Evolutionary conservation across 2,113 vertebrate genomes (phyloP).

Genomic region (Plestiodon gilberti): DNA sequence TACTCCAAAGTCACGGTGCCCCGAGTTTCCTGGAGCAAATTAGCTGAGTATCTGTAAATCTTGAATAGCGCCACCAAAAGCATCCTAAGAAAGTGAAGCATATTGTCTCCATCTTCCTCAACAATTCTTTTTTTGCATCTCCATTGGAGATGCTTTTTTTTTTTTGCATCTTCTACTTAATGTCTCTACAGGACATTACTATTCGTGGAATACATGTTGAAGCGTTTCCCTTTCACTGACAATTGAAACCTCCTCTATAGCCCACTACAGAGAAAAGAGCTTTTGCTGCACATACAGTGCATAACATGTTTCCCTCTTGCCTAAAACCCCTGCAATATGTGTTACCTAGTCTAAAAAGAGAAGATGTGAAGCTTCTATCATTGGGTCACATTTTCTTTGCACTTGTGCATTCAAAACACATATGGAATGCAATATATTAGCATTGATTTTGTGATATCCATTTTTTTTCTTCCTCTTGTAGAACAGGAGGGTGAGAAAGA

Average conservation of each 20-base stretch:
- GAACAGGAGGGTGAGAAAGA: slow-evolving; percentile 47
- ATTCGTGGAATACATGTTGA: background rate
- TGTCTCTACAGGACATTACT: slow-evolving; percentile 19
- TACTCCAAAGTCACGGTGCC: no score
- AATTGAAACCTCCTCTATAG: background rate
- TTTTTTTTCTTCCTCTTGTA: background rate
- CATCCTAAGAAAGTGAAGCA: background rate
- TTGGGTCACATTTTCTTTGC: slow-evolving; percentile 53
- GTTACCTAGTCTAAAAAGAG: background rate
- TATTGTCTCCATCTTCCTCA: background rate
- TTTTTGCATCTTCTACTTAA: slow-evolving; percentile 35
- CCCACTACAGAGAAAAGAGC: background rate
- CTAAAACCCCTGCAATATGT: slow-evolving; percentile 31
- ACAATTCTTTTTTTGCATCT: slow-evolving; percentile 43
- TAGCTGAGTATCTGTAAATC: background rate
- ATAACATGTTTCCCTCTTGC: background rate
- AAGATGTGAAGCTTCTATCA: slow-evolving; percentile 5
- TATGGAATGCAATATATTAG: slow-evolving; percentile 57
- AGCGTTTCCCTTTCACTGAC: background rate
- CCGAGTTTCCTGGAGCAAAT: background rate
- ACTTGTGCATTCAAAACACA: slow-evolving; percentile 59
- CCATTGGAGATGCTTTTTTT: background rate
- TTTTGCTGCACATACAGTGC: background rate
- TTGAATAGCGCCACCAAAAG: background rate
- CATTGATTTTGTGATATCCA: slow-evolving; percentile 54